Evolutionary conservation across 2,113 vertebrate genomes (phyloP), one percentile per base, ranked within the genome.

Genomic region (Calyptommatus sinebrachiatus): DNA sequence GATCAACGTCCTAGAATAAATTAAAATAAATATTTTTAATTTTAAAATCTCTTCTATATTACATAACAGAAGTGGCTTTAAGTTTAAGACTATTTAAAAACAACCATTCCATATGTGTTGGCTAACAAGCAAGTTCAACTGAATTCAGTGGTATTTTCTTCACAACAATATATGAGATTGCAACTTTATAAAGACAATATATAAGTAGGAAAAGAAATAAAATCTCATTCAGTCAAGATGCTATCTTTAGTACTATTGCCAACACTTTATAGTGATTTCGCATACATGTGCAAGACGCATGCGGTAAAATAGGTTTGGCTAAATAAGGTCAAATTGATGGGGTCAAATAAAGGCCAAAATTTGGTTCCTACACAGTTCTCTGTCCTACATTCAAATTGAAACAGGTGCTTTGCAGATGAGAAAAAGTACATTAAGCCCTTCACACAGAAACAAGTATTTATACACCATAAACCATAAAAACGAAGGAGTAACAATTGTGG

Each of bases 21-120:
- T 28, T 48, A 96, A 96, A 95, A 41, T 96, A 96, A 96, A 94
- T 95, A 95, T 93, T 96, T 97, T 97, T 99, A 98, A 98, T 98
- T 98, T 98, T 14, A 41, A 57, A 60, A 57, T 1, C 31, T 9
- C 6, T 68, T 68, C 31, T 35, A 16, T 77, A 10, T 10, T 21
- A 35, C 10, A 68, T 7, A 26, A 53, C 29, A 18, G 18, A 63
- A 46, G 18, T 46, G 8, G 16, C n/a, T 65, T 46, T 26, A 28
- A 50, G 3, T 2, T 48, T 66, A 21, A 16, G 12, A 76, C 20
- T 12, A 22, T 50, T 10, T 66, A 4, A 45, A 75, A n/a, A 77
- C 26, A 22, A 12, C 20, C 57, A 60, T 61, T 48, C 72, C 60
- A 22, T 62, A 3, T 4, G n/a, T 46, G 24, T 46, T 35, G 26